Percentiles rank a stretch among this genome's conserved stretches.
These are phyloP conservation scores for Phyllopteryx taeniolatus DNA, from an alignment of 2,113 vertebrate genomes.

Conservation along the genomic window DNA sequence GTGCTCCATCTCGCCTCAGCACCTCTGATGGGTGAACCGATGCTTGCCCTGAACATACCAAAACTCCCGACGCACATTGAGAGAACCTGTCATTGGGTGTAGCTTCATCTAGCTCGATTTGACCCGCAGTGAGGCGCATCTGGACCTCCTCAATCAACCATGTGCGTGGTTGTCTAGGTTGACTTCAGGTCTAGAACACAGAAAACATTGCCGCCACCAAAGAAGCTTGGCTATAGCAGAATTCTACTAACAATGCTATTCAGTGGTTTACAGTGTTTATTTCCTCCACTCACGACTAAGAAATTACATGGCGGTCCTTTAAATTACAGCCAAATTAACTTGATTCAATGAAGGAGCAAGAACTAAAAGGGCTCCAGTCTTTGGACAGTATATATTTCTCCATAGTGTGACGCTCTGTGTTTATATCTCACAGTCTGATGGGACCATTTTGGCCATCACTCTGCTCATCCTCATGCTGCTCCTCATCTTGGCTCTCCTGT, in stretches of 20 bases:
- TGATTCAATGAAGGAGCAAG: not conserved
- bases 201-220: not conserved
- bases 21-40: not conserved
- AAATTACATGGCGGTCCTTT: not conserved
- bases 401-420: conserved; percentile 15
- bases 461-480: conserved; percentile 92
- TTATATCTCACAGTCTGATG: conserved; percentile 82
- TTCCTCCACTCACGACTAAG: not conserved
- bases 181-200: not conserved
- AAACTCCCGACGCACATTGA: not conserved
- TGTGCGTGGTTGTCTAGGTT: not conserved
- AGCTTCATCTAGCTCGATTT: not conserved
- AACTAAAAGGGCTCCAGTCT: not conserved
- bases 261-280: not conserved
- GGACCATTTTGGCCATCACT: conserved; percentile 92
- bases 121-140: not conserved
- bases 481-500: conserved; percentile 84
- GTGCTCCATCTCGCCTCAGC: not conserved
- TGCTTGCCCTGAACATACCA: not conserved
- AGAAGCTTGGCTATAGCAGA: not conserved
- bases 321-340: not conserved
- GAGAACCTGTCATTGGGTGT: not conserved
- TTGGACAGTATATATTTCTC: not conserved
- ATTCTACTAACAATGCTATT: not conserved
- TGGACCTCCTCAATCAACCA: not conserved